Evolutionary conservation across 2,797 vertebrate species (phyloP).

Genomic region (Sebastes hopkinsi): DNA sequence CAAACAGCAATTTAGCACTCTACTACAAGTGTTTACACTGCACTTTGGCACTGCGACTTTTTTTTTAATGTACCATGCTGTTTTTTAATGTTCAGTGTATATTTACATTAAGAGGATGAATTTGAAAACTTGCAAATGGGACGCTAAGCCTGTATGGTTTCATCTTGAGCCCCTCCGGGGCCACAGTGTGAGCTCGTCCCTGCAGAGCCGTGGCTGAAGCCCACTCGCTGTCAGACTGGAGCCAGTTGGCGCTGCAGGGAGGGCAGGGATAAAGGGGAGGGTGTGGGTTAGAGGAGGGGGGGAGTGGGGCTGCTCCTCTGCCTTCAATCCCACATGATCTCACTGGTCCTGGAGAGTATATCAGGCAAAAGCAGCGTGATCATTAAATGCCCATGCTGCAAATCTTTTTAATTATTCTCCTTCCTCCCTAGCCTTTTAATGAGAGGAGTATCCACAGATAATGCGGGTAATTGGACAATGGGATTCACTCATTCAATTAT

Average conservation of each 20-base stretch:
- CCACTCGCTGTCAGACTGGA: slow-evolving; percentile 37
- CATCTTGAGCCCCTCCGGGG: slow-evolving; percentile 8
- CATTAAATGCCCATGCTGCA: slow-evolving; percentile 80
- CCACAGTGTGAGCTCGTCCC: slow-evolving; percentile 27
- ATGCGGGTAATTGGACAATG: slow-evolving; percentile 84
- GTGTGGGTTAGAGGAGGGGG: neutral
- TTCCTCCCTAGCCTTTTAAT: slow-evolving; percentile 78
- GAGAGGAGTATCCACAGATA: slow-evolving; percentile 81
- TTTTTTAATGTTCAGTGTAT: slow-evolving; percentile 25
- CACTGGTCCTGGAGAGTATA: slow-evolving; percentile 76
- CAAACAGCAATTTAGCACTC: slow-evolving; percentile 61
- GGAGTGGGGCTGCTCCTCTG: slow-evolving; percentile 9
- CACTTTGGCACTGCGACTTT: slow-evolving; percentile 40
- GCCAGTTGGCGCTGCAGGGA: slow-evolving; percentile 44
- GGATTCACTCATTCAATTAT: slow-evolving; percentile 83
- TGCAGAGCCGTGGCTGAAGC: slow-evolving; percentile 44
- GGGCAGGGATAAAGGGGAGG: slow-evolving; percentile 14
- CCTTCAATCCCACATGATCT: slow-evolving; percentile 73
- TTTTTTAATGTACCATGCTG: slow-evolving; percentile 8
- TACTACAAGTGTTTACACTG: slow-evolving; percentile 62
- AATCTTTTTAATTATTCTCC: slow-evolving; percentile 84
- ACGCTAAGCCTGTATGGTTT: slow-evolving; percentile 5
- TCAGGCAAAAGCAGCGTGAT: slow-evolving; percentile 76
- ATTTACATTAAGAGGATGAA: slow-evolving; percentile 35
- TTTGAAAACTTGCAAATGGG: slow-evolving; percentile 39